Evolutionary conservation across 2,888 invertebrate genomes (phyloP).

Genomic region (Agapostemon virescens): DNA sequence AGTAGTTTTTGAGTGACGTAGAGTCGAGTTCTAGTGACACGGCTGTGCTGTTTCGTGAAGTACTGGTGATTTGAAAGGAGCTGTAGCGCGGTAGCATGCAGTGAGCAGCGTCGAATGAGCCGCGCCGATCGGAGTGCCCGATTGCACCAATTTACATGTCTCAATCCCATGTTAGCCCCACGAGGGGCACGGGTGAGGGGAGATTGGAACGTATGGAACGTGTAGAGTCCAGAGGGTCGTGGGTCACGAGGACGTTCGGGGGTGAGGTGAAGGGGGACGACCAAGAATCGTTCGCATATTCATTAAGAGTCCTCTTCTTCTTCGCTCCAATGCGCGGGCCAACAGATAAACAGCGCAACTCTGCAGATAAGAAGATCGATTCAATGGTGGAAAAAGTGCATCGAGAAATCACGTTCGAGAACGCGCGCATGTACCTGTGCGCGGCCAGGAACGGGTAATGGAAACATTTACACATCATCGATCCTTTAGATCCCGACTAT

Average conservation of each 20-base stretch:
- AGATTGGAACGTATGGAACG: conserved; percentile 55
- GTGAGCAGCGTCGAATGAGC: conserved; percentile 69
- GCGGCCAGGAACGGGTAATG: neutral
- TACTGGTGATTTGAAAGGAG: conserved; percentile 61
- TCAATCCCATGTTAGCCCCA: conserved; percentile 76
- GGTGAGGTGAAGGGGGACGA: conserved; percentile 1
- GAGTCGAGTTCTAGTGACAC: neutral
- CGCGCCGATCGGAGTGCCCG: conserved; percentile 75
- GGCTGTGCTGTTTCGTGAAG: neutral
- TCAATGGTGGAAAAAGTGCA: conserved; percentile 13
- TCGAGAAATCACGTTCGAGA: conserved; percentile 19
- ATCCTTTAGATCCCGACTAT: neutral
- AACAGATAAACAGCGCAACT: conserved; percentile 17
- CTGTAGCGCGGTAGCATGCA: conserved; percentile 69
- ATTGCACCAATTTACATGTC: conserved; percentile 80
- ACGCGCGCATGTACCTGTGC: neutral
- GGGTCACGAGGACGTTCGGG: conserved; percentile 63
- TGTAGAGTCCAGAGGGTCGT: conserved; percentile 62
- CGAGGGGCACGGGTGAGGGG: conserved; percentile 52
- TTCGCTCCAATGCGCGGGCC: conserved; percentile 40
- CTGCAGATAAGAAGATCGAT: conserved; percentile 49
- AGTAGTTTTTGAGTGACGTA: neutral
- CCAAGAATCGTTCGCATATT: conserved; percentile 70
- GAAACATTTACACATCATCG: conserved; percentile 12
- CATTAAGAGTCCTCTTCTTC: conserved; percentile 64